phyloP scores from a whole-genome alignment of 1,140 invertebrate genomes.

The Cyrtorhinus lividipennis region DNA sequence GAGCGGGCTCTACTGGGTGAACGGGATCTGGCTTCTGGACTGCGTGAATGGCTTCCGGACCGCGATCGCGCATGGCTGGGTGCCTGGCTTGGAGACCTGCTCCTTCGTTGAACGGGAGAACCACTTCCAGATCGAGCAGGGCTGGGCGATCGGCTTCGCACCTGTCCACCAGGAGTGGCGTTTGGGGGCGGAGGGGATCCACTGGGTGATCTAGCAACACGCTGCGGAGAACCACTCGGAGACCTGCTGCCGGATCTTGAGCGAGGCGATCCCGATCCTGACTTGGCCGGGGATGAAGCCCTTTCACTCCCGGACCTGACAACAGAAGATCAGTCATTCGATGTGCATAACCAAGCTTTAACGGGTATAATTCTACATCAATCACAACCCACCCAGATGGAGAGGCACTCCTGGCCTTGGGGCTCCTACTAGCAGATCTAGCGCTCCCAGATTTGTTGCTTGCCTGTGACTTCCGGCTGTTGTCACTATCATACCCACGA shows the following conservation, averaged over 20 bases:
- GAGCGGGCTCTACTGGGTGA: constrained; percentile 17
- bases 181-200: not conserved
- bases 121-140: constrained; percentile 7
- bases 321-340: no score
- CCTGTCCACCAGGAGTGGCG: not conserved
- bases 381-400: constrained; percentile 15
- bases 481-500: not conserved
- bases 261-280: constrained; percentile 26
- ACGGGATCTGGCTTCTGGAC: constrained; percentile 16
- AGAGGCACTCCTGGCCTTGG: constrained; percentile 22
- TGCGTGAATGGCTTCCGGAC: constrained; percentile 26
- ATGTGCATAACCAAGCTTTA: no score
- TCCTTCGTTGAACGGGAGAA: not conserved
- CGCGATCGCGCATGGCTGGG: not conserved
- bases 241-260: constrained; percentile 25
- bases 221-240: not conserved
- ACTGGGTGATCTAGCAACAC: not conserved
- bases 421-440: constrained; percentile 13
- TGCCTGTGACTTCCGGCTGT: not conserved
- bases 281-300: not conserved
- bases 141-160: not conserved
- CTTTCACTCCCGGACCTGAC: not conserved
- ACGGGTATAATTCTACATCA: no score
- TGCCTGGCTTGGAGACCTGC: not conserved
- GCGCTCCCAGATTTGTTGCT: constrained; percentile 4